Evolutionary conservation across 2,888 invertebrate genomes (phyloP), one percentile per base, ranked within the genome.

Genomic region (Eupithecia inturbata): DNA sequence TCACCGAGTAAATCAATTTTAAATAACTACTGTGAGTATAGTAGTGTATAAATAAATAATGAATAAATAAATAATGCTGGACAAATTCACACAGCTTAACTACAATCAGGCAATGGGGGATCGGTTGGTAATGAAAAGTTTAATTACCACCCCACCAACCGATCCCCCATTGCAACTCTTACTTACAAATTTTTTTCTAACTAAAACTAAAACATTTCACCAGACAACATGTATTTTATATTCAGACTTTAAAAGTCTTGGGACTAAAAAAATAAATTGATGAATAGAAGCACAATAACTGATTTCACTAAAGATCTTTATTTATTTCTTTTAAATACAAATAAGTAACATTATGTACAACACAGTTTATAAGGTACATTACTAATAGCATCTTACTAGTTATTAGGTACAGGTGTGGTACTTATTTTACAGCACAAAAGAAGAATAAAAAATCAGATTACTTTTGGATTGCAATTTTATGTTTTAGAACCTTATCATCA

Each of bases 341-440:
- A 91, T 94, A 92, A 90, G 91, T 94, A 93, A 93, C 91, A 86
- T 91, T 94, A 94, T 94, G 88, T 94, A 94, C 94, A 94, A 82
- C 82, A 82, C 84, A 83, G 73, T 83, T 87, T 86, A 87, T 88
- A 36, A 66, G 66, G 26, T 88, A 88, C 88, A 88, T 83, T 80
- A 83, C 84, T 82, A 83, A 84, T 84, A 82, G 82, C 82, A 85
- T 86, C 85, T 80, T 81, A 83, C 78, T 82, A 84, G 73, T 68
- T 26, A 57, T 22, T 41, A 63, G 33, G 63, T 64, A 78, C 84
- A 84, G 76, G 81, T 81, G 81, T 83, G 78, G 71, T 77, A 74
- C 72, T 74, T 73, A 76, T 68, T 71, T 71, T 71, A 73, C 36
- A 70, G 72, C 64, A 68, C 67, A 33, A 33, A 70, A 70, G 60